Base-by-base conservation (phyloP, 2,113 vertebrate genomes). In the Cebidichthys violaceus region DNA sequence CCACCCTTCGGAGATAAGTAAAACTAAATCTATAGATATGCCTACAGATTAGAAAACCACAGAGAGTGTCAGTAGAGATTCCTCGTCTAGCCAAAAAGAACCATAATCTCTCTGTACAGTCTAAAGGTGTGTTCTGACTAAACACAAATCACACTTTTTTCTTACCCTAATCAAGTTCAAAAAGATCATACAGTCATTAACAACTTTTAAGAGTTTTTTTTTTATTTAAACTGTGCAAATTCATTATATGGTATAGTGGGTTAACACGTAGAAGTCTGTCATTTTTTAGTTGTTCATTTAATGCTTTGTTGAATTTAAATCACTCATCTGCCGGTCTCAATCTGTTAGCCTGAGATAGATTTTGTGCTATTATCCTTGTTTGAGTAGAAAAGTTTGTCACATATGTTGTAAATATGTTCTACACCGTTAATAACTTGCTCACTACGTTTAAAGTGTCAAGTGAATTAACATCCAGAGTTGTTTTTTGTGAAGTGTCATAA, bases 1-100 rank as follows among this genome's bases (percentile, higher is more conserved):
- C 62, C 65, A n/a, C 0, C 18, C 1, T 33, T 31, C 13, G 41
- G 43, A 55, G 37, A 7, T 31, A 15, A 70, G 74, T 67, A 39
- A 85, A 70, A 67, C 31, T 22, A 82, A 72, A 89, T 77, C 59
- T 74, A 84, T 81, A 78, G 47, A 24, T 4, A 78, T 68, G 39
- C 52, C 41, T 37, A 37, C 11, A 54, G 52, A 59, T 86, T 22
- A 75, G 39, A 70, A 37, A 57, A 15, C n/a, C 31, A 62, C n/a
- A 70, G 22, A 18, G 24, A 54, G 15, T 60, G 9, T 45, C 8
- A 27, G 33, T 72, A 17, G 20, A 60, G 50, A 18, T 59, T 43
- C 45, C 35, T 65, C 10, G 1, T 62, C 6, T 71, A 54, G 13
- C 59, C 29, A 29, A 37, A 31, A 55, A 27, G 4, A 62, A 45